Evolutionary conservation across 2,888 invertebrate genomes (phyloP), one percentile per base, ranked within the genome.

Genomic region (Acrocyrtus sp.): DNA sequence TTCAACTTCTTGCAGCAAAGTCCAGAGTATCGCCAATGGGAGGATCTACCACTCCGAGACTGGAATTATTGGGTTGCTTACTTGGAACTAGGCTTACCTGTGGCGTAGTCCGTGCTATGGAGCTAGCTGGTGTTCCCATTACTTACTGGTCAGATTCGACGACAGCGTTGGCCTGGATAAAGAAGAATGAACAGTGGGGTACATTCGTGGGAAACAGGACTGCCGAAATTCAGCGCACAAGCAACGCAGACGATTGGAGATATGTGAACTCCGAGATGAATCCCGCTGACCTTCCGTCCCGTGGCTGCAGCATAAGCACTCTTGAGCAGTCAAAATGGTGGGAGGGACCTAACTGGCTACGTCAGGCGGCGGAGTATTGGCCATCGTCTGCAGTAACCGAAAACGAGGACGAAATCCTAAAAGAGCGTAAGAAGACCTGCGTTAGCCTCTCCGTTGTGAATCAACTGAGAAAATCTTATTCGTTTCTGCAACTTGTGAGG

Each of bases 11-110:
- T 12, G 63, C 67, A 19, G 82, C 82, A 4, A 82, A 81, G 63
- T 24, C 81, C 17, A 78, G 83, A 74, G 79, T 83, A 19, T 78
- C 82, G 21, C 81, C 82, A 0, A 19, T 77, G 1, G 78, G 81
- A 56, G 77, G 72, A 45, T 62, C 76, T 17, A 82, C 80, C 0
- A 82, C 83, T 24, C 82, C 82, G 1, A 63, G 82, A 19, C 60
- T 83, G n/a, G 82, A 83, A 73, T 63, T 83, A 34, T 48, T 83
- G 39, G 82, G 78, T 5, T 80, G 81, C 10, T 62, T 77, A 8
- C 80, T 83, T 19, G 81, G 78, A 17, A 79, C 77, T 0, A 57
- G 82, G 58, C 53, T 82, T 15, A 66, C 60, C n/a, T n/a, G 51
- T 10, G 61, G 29, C 10, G 62, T 80, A 1, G 29, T 72, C n/a